Conservation (phyloP, 2,113 vertebrate genomes). For the Lasiurus borealis region DNA sequence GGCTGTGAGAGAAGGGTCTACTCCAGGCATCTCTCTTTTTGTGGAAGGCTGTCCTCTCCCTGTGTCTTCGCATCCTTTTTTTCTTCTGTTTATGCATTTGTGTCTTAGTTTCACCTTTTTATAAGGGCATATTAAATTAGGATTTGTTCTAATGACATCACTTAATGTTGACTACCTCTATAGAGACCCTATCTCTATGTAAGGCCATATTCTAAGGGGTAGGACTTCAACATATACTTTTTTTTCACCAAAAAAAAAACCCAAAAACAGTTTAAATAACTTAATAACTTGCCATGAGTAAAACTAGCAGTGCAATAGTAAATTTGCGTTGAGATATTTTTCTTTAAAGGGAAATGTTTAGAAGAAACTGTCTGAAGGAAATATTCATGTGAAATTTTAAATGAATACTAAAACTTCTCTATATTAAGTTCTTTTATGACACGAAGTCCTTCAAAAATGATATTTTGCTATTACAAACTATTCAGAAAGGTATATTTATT, state of each 20-base stretch:
- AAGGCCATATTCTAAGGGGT: neutral
- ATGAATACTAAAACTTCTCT: neutral
- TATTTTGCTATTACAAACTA: neutral
- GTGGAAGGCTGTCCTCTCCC: neutral
- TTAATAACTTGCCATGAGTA: neutral
- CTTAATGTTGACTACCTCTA: neutral
- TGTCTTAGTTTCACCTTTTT: neutral
- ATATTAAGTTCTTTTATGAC: neutral
- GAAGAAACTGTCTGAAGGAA: neutral
- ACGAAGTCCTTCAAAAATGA: neutral
- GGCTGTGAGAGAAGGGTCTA: neutral
- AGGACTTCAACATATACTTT: neutral
- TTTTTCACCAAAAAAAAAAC: no score
- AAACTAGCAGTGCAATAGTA: neutral
- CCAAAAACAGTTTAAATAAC: neutral
- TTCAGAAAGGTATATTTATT: neutral
- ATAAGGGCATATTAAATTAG: neutral
- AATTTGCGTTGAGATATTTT: neutral
- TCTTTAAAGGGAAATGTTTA: no score
- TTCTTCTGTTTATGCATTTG: neutral
- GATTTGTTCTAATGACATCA: neutral
- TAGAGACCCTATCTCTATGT: neutral
- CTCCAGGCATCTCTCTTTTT: neutral
- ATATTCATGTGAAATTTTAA: neutral
- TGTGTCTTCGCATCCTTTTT: neutral